Evolutionary conservation across 2,113 vertebrate species (phyloP).

Genomic region (Cochlearius cochlearius): DNA sequence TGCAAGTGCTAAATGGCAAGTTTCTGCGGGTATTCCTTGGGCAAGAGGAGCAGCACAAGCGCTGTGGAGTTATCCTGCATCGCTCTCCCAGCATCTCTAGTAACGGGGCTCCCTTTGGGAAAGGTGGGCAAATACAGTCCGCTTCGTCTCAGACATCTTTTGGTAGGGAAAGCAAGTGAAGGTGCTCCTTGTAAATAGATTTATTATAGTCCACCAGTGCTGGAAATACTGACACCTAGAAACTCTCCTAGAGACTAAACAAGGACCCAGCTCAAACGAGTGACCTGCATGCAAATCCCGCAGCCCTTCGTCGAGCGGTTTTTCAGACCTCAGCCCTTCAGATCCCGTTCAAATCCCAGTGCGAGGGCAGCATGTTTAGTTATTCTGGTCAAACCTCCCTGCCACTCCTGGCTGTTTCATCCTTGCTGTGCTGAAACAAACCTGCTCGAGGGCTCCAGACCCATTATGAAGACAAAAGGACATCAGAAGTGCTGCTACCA

Average conservation of each 20-base stretch:
- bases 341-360: not conserved
- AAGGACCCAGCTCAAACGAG: not conserved
- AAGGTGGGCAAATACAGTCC: rapidly evolving
- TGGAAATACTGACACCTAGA: not conserved
- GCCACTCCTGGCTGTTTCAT: not conserved
- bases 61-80: not conserved
- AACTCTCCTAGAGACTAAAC: not conserved
- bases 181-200: not conserved
- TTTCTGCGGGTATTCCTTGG: not conserved
- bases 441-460: conserved; percentile 18
- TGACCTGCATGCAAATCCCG: not conserved
- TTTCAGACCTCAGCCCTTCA: not conserved
- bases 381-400: conserved; percentile 44
- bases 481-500: not conserved
- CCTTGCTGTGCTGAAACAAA: conserved; percentile 44
- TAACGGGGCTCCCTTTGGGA: not conserved
- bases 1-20: not conserved
- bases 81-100: not conserved
- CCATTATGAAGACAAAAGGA: conserved; percentile 17
- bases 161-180: not conserved
- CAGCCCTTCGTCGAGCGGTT: not conserved
- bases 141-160: not conserved
- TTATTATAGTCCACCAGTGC: not conserved
- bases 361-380: not conserved
- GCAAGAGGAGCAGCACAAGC: not conserved